Evolutionary conservation across 2,888 invertebrate species (phyloP).

Genomic region (Archips xylosteana): DNA sequence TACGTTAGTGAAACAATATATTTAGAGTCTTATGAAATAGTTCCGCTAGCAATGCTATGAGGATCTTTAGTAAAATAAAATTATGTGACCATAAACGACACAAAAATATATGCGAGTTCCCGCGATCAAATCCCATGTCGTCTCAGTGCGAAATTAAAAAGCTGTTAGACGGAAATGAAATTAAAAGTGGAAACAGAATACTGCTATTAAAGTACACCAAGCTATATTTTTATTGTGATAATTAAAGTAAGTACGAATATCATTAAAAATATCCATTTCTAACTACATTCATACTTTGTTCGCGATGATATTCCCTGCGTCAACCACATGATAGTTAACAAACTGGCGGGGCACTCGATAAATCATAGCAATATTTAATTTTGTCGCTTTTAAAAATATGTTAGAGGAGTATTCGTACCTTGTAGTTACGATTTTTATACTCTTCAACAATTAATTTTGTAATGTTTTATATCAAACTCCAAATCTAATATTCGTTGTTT

Average conservation of each 20-base stretch:
- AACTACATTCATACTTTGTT: slow-evolving; percentile 38
- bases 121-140: slow-evolving; percentile 29
- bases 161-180: slow-evolving; percentile 22
- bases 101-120: slow-evolving; percentile 39
- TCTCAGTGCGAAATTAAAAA: slow-evolving; percentile 11
- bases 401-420: no score
- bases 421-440: no score
- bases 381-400: background rate
- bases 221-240: slow-evolving; percentile 34
- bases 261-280: slow-evolving; percentile 25
- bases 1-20: slow-evolving; percentile 62
- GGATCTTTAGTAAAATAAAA: slow-evolving; percentile 41
- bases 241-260: slow-evolving; percentile 26
- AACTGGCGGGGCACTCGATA: background rate
- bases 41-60: slow-evolving; percentile 66
- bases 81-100: slow-evolving; percentile 39
- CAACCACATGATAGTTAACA: slow-evolving; percentile 10
- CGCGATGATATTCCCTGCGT: slow-evolving; percentile 14
- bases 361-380: background rate
- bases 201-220: slow-evolving; percentile 34
- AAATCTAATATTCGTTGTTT: no score
- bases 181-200: slow-evolving; percentile 27
- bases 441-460: no score
- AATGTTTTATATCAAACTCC: no score
- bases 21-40: slow-evolving; percentile 50